phyloP scores from a whole-genome alignment of 2,113 vertebrate genomes.

The Hippocampus guttulatus region DNA sequence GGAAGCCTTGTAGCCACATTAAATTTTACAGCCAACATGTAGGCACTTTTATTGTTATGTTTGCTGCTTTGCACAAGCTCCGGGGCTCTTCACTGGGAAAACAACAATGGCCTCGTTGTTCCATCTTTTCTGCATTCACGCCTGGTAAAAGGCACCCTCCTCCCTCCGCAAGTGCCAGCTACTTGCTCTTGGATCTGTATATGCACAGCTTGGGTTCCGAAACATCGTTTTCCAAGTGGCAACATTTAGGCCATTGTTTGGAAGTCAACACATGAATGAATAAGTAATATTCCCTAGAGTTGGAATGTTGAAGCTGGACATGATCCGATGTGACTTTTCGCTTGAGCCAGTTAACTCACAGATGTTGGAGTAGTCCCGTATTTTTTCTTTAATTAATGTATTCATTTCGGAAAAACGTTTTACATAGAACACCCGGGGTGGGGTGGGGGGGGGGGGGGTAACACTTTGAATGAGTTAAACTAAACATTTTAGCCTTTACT shows the following conservation, averaged over 20 bases:
- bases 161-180: slow-evolving; percentile 31
- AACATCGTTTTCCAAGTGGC: slow-evolving; percentile 64
- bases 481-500: too few relatives aligned
- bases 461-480: background rate
- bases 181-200: slow-evolving; percentile 38
- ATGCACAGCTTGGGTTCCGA: slow-evolving; percentile 44
- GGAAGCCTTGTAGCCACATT: slow-evolving; percentile 45
- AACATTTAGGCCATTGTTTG: slow-evolving; percentile 61
- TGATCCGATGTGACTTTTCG: slow-evolving; percentile 61
- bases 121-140: slow-evolving; percentile 43
- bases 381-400: background rate
- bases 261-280: slow-evolving; percentile 67
- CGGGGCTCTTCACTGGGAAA: slow-evolving; percentile 40
- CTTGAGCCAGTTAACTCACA: slow-evolving; percentile 47
- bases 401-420: background rate
- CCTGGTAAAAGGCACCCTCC: slow-evolving; percentile 39
- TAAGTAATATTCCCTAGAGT: slow-evolving; percentile 66
- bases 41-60: slow-evolving; percentile 44
- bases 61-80: slow-evolving; percentile 43
- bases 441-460: too few relatives aligned
- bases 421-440: background rate
- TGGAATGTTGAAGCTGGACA: slow-evolving; percentile 41
- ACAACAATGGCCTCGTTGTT: slow-evolving; percentile 55
- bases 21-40: slow-evolving; percentile 41
- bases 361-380: slow-evolving; percentile 44